Evolutionary conservation across 2,113 vertebrate species (phyloP).

Genomic region (Paradisaea rubra): DNA sequence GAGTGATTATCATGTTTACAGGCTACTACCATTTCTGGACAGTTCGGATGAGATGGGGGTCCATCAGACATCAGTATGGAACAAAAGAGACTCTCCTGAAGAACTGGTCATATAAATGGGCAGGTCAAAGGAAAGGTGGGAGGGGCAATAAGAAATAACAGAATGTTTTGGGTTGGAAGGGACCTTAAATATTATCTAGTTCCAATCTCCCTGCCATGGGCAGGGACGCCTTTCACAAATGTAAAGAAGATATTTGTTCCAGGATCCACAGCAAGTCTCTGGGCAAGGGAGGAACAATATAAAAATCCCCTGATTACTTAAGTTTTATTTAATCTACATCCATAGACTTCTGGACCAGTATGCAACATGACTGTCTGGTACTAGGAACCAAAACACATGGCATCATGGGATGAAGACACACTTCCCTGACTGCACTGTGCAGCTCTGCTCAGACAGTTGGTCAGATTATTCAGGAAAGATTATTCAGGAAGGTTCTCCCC

Average conservation of each 20-base stretch:
- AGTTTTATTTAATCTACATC: neutral
- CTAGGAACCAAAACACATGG: neutral
- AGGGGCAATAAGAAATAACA: neutral
- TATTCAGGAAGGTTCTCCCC: neutral
- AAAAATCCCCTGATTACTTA: neutral
- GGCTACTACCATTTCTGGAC: neutral
- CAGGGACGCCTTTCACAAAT: neutral
- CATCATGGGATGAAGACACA: neutral
- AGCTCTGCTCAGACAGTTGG: neutral
- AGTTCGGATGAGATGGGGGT: neutral
- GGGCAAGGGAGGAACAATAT: neutral
- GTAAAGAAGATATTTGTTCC: neutral
- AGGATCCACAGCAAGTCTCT: neutral
- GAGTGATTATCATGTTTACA: neutral
- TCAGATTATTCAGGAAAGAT: neutral
- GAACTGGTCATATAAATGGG: neutral
- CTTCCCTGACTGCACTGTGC: neutral
- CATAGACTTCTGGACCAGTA: neutral
- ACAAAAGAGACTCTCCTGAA: neutral
- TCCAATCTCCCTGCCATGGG: neutral
- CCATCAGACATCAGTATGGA: neutral
- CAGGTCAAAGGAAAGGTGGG: neutral
- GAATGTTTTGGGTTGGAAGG: neutral
- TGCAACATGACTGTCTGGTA: neutral
- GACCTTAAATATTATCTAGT: neutral